These are phyloP conservation scores for Drosophila punjabiensis DNA, from an alignment of 1,140 invertebrate species.

Conservation along the genomic window DNA sequence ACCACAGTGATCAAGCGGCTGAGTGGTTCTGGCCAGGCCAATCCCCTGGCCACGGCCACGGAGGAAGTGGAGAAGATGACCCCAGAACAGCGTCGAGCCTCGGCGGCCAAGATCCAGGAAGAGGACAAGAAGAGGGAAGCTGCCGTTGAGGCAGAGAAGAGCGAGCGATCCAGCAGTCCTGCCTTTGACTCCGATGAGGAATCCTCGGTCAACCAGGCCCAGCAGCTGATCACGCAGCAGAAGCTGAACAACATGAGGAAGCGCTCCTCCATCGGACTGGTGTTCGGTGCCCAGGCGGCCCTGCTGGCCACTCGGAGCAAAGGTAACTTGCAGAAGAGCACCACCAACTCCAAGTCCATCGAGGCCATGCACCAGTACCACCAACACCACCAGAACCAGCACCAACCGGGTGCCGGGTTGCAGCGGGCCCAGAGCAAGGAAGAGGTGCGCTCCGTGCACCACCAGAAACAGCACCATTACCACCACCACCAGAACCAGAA, in stretches of 20 bases:
- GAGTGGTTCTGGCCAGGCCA: slow-evolving; percentile 74
- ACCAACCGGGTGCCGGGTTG: slow-evolving; percentile 36
- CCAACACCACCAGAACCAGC: slow-evolving; percentile 58
- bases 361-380: slow-evolving; percentile 75
- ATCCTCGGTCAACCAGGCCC: slow-evolving; percentile 86
- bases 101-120: slow-evolving; percentile 84
- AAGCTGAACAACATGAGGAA: slow-evolving; percentile 78
- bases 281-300: slow-evolving; percentile 81
- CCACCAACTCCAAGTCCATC: slow-evolving; percentile 78
- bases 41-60: slow-evolving; percentile 69
- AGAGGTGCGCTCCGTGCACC: slow-evolving; percentile 65
- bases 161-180: slow-evolving; percentile 96
- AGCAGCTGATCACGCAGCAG: slow-evolving; percentile 76
- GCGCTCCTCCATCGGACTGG: slow-evolving; percentile 80
- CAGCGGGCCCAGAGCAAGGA: slow-evolving; percentile 80
- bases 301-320: slow-evolving; percentile 82
- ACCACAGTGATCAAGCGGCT: slow-evolving; percentile 60
- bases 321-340: slow-evolving; percentile 82
- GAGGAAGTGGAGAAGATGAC: slow-evolving; percentile 69
- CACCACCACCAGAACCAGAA: slow-evolving; percentile 43
- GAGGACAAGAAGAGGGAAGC: slow-evolving; percentile 85
- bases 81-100: slow-evolving; percentile 66
- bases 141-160: slow-evolving; percentile 88
- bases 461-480: slow-evolving; percentile 33
- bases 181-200: slow-evolving; percentile 98